Base-by-base conservation (phyloP, 2,797 vertebrate genomes). In the Lithobates pipiens region DNA sequence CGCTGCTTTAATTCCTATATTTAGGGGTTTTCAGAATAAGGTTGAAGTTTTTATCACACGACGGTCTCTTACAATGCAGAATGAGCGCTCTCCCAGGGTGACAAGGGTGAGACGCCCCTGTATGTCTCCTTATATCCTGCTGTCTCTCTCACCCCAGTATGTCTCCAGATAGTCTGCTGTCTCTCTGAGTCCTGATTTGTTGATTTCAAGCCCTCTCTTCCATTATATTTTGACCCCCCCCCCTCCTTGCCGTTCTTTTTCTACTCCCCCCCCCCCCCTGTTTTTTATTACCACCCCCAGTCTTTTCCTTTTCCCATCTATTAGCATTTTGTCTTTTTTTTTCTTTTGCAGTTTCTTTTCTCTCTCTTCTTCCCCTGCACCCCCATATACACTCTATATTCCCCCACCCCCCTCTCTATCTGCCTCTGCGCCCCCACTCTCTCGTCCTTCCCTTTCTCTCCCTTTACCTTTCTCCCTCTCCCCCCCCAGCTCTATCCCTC, bases 1-100 rank as follows among this genome's bases (percentile, higher is more conserved):
- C 85, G 81, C 81, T 87, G 85, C 80, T 87, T 87, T 87, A 87
- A 87, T 87, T 87, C 85, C 85, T 87, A 87, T 87, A 87, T 87
- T 87, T 87, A 87, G 85, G 85, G 85, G 80, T 87, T 87, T 87
- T 87, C 80, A 87, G 85, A 87, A 87, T 87, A 87, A 87, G 85
- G 85, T 87, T 87, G 85, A 87, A 87, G 85, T 87, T 87, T 87
- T 87, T 87, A 87, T 87, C 85, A 87, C 85, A 87, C 85, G 85
- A 70, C 85, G 80, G 85, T 83, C 81, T 87, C 85, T 87, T 87
- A 87, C 85, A 87, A 87, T 87, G 85, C 85, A 87, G 85, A 87
- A 87, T 87, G 85, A 87, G 85, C 75, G 85, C 85, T 87, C 85
- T 87, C 85, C 83, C 85, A 68, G 85, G 85, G 85, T 87, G 85